Percentiles rank a stretch among this genome's conserved stretches.
phyloP scores from a whole-genome alignment of 2,888 invertebrate genomes.

The Eupithecia dodoneata region DNA sequence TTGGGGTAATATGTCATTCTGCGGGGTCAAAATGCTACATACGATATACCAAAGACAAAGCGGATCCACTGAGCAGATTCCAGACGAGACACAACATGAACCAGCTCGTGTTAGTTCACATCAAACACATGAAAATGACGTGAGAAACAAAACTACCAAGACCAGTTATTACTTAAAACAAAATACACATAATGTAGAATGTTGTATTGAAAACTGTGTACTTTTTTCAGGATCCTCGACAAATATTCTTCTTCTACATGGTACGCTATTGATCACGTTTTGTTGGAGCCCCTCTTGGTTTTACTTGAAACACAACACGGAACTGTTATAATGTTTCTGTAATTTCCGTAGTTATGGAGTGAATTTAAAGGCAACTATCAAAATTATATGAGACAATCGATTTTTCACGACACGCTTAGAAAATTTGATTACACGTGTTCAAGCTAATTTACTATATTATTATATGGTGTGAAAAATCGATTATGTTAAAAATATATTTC shows the following conservation, averaged over 20 bases:
- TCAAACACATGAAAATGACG: constrained; percentile 73
- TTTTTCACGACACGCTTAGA: constrained; percentile 33
- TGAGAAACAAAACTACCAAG: constrained; percentile 76
- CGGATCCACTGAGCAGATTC: constrained; percentile 68
- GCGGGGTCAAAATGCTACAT: constrained; percentile 78
- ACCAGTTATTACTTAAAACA: constrained; percentile 68
- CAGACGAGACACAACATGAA: constrained; percentile 63
- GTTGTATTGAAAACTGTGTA: constrained; percentile 61
- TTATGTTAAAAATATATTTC: constrained; percentile 36
- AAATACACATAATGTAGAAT: constrained; percentile 65
- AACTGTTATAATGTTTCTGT: constrained; percentile 53
- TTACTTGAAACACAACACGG: constrained; percentile 78
- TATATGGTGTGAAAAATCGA: constrained; percentile 51
- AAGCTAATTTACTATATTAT: not conserved
- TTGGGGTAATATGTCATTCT: constrained; percentile 70
- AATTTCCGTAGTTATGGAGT: constrained; percentile 35
- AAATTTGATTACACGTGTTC: constrained; percentile 3
- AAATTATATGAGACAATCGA: constrained; percentile 41
- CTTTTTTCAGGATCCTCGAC: constrained; percentile 61
- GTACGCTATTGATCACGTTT: constrained; percentile 69
- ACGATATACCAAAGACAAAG: constrained; percentile 76
- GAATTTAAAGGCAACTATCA: constrained; percentile 24
- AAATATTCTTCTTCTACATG: constrained; percentile 60
- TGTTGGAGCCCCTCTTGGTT: constrained; percentile 74
- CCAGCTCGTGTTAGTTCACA: constrained; percentile 76